phyloP scores from a whole-genome alignment of 2,113 vertebrate species.

The Harpagus bidentatus region DNA sequence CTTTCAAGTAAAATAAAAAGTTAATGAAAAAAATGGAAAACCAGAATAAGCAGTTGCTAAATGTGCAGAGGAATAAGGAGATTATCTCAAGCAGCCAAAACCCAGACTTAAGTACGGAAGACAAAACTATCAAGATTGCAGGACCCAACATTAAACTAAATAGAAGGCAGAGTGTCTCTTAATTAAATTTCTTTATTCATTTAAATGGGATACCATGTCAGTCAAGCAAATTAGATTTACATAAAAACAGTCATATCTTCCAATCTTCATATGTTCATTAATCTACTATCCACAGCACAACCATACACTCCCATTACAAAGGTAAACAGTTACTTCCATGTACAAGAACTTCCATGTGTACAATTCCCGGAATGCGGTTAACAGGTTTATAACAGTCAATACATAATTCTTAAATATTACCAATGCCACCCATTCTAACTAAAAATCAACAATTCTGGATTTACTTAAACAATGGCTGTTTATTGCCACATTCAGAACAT shows the following conservation, averaged over 20 bases:
- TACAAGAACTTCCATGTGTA: background rate
- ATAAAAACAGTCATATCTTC: background rate
- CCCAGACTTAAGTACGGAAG: background rate
- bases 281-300: background rate
- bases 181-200: background rate
- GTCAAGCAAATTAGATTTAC: background rate
- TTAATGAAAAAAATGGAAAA: background rate
- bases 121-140: background rate
- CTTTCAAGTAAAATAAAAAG: background rate
- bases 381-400: background rate
- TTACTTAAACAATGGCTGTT: background rate
- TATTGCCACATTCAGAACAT: background rate
- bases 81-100: background rate
- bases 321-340: background rate
- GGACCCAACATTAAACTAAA: background rate
- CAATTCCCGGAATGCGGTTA: background rate
- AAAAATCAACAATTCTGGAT: background rate
- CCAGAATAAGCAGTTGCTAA: background rate
- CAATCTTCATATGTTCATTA: background rate
- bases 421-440: background rate
- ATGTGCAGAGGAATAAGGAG: background rate
- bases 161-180: background rate
- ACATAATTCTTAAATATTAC: background rate
- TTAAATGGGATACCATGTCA: background rate
- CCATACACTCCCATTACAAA: background rate